phyloP scores from a whole-genome alignment of 1,140 invertebrate genomes.

The Drosophila leontia region DNA sequence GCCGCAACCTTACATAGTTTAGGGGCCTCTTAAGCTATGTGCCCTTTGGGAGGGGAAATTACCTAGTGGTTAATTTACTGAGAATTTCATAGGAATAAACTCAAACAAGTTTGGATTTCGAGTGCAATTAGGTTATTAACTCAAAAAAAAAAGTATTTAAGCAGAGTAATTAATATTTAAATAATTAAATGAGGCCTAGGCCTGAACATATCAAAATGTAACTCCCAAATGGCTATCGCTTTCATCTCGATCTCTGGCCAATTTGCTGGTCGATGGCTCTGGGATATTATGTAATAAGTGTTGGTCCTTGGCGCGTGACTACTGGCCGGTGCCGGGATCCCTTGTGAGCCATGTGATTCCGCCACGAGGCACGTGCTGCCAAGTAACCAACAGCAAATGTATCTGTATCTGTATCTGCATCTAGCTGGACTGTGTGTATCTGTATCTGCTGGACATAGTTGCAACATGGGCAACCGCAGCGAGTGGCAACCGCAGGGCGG shows the following conservation, averaged over 20 bases:
- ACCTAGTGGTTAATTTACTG: not conserved
- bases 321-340: constrained; percentile 1
- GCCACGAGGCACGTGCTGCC: constrained; percentile 21
- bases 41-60: not conserved
- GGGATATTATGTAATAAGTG: constrained; percentile 45
- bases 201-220: not conserved
- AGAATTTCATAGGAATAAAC: not conserved
- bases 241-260: constrained; percentile 1
- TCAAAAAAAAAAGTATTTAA: not conserved
- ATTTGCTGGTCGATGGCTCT: constrained; percentile 28
- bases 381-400: not conserved
- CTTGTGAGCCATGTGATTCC: constrained; percentile 16
- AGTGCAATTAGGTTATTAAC: not conserved
- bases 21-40: constrained; percentile 5
- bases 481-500: constrained; percentile 20
- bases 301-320: constrained; percentile 29
- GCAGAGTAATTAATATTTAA: not conserved
- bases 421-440: not conserved
- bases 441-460: constrained; percentile 3
- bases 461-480: constrained; percentile 15
- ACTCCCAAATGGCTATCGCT: not conserved
- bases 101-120: not conserved
- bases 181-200: no score
- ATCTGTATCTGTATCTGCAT: not conserved
- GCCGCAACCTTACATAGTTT: constrained; percentile 9